Base-by-base conservation (phyloP, 2,888 invertebrate genomes). In the Biston stratarius region DNA sequence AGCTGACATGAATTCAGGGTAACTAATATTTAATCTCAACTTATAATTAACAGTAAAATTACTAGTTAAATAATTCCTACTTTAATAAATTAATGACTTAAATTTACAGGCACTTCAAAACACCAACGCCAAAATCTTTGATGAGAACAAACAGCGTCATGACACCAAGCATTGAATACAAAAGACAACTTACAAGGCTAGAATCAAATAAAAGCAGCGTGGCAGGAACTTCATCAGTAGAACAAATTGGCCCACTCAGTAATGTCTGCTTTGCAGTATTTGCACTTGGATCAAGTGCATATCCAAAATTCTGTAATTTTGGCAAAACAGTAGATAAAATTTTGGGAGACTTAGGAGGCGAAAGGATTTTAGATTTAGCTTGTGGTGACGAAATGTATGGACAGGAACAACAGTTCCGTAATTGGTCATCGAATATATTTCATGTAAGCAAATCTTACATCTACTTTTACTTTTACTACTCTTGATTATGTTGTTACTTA, bases 241-340 rank as follows among this genome's bases (percentile, higher is more conserved):
- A 97, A 81, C 96, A 96, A 73, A 97, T 98, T 81, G 98, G 98
- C 6, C 97, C 98, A 1, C 92, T 98, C 5, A 97, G 97, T 81
- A 98, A 98, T 81, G 97, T 98, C 58, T 96, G 97, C 83, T 99
- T 97, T 83, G 98, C 98, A 0, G 99, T 99, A 9, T 99, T 99
- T 83, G 99, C 97, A 0, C 91, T 99, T 53, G 99, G 99, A 7
- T 99, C 99, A 1, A 98, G 98, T 75, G 99, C 99, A 0, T 99
- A 99, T 87, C 99, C 99, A 0, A 98, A 99, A 86, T 99, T 98
- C 85, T 98, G 98, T 86, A 97, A 98, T 42, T 99, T 98, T 81
- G 99, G 98, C 0, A 97, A 97, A 83, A 98, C 97, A 78, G 96
- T 99, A 61, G 99, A 99, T 86, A 97, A 97, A 83, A 95, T 98